Evolutionary conservation across 1,140 invertebrate genomes (phyloP).

Genomic region (Zophobas morio): DNA sequence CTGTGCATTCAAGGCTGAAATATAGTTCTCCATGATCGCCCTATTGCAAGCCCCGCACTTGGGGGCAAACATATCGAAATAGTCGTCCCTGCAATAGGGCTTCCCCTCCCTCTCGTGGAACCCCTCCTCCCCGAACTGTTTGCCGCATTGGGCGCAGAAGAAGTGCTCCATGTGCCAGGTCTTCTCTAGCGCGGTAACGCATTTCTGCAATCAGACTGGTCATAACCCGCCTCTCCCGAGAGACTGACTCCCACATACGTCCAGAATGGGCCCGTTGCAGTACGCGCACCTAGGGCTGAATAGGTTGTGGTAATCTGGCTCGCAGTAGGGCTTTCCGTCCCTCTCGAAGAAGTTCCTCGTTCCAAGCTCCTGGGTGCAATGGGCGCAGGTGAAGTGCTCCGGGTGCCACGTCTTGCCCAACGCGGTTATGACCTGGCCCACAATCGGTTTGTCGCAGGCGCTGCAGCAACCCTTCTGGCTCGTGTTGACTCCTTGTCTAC

Average conservation of each 20-base stretch:
- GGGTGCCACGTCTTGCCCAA: slow-evolving; percentile 99
- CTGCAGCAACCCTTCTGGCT: slow-evolving; percentile 98
- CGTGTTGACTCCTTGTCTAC: slow-evolving; percentile 96
- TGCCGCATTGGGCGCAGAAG: slow-evolving; percentile 98
- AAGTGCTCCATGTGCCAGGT: slow-evolving; percentile 99
- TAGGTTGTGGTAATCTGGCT: slow-evolving; percentile 97
- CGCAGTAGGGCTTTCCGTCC: slow-evolving; percentile 97
- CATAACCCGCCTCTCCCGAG: not conserved
- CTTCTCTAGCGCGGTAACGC: slow-evolving; percentile 97
- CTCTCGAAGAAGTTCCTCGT: slow-evolving; percentile 99
- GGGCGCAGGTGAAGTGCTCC: slow-evolving; percentile 98
- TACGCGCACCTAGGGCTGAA: slow-evolving; percentile 98
- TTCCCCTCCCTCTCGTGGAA: slow-evolving; percentile 96
- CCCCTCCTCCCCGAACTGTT: slow-evolving; percentile 96
- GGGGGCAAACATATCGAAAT: slow-evolving; percentile 98
- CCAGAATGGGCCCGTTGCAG: slow-evolving; percentile 98
- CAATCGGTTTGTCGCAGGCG: slow-evolving; percentile 97
- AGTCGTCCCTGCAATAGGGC: slow-evolving; percentile 95
- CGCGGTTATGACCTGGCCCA: slow-evolving; percentile 95
- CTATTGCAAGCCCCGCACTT: slow-evolving; percentile 98
- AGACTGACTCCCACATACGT: slow-evolving; percentile 77
- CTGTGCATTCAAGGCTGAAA: slow-evolving; percentile 96
- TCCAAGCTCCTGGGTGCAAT: slow-evolving; percentile 96
- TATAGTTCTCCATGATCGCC: slow-evolving; percentile 99
- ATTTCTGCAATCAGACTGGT: slow-evolving; percentile 86